A percentile compares a stretch with the other conserved stretches of the same genome.
Conservation (phyloP, 2,113 vertebrate species). For the Taxidea taxus region DNA sequence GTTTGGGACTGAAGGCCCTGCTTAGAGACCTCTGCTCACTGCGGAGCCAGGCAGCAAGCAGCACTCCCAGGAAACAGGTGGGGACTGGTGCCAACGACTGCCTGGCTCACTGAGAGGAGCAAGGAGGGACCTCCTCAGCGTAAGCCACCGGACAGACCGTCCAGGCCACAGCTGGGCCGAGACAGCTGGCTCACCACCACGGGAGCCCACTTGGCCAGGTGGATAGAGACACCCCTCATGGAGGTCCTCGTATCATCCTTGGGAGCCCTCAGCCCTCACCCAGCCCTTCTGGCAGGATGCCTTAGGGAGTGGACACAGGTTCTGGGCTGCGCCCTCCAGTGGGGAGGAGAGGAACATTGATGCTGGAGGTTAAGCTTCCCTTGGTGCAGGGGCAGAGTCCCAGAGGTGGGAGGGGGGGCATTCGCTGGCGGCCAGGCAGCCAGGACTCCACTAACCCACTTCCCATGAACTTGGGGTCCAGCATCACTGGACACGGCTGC, state of each 20-base stretch:
- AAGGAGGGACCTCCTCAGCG: too few species aligned
- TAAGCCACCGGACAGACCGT: neutral
- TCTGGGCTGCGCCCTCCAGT: neutral
- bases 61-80: neutral
- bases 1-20: neutral
- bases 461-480: too few species aligned
- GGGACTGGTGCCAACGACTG: neutral
- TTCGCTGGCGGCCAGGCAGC: accelerated
- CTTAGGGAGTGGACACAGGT: neutral
- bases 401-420: accelerated
- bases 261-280: neutral
- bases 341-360: neutral
- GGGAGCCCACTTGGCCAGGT: neutral
- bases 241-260: neutral
- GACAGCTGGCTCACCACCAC: neutral
- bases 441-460: neutral
- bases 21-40: neutral
- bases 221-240: neutral
- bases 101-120: neutral
- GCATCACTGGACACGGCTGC: neutral
- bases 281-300: too few species aligned
- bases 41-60: accelerated
- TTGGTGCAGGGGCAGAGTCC: neutral
- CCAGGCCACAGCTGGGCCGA: neutral
- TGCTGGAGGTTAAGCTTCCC: neutral